Evolutionary conservation across 2,888 invertebrate species (phyloP).

Genomic region (Pharmacophagus antenor): DNA sequence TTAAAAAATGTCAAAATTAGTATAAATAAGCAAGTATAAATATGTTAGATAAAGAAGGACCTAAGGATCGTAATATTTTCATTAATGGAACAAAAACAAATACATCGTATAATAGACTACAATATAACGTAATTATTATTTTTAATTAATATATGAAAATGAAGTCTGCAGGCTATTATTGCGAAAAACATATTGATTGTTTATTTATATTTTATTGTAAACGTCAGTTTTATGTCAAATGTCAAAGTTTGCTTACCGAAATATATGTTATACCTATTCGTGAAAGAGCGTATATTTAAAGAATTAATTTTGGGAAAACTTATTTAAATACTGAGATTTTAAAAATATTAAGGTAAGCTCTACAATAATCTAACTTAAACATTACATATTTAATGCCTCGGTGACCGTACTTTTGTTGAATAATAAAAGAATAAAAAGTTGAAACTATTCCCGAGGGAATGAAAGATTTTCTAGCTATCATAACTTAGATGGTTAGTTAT

Average conservation of each 20-base stretch:
- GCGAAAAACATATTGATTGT: background rate
- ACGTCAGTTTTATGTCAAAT: slow-evolving; percentile 24
- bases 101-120: too few species aligned
- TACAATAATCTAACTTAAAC: background rate
- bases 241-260: slow-evolving; percentile 31
- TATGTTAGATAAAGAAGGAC: too few species aligned
- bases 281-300: background rate
- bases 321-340: background rate
- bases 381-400: background rate
- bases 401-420: too few species aligned
- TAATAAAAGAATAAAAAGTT: too few species aligned
- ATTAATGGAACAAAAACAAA: too few species aligned
- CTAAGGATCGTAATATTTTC: too few species aligned
- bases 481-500: too few species aligned
- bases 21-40: too few species aligned
- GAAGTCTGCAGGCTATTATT: background rate
- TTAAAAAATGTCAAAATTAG: too few species aligned
- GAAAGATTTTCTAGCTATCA: too few species aligned
- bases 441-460: too few species aligned
- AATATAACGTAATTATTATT: background rate
- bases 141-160: background rate
- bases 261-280: slow-evolving; percentile 8
- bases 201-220: slow-evolving; percentile 8
- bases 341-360: background rate
- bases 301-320: background rate